Conservation (phyloP, 2,113 vertebrate genomes). For the Sinocyclocheilus grahami region DNA sequence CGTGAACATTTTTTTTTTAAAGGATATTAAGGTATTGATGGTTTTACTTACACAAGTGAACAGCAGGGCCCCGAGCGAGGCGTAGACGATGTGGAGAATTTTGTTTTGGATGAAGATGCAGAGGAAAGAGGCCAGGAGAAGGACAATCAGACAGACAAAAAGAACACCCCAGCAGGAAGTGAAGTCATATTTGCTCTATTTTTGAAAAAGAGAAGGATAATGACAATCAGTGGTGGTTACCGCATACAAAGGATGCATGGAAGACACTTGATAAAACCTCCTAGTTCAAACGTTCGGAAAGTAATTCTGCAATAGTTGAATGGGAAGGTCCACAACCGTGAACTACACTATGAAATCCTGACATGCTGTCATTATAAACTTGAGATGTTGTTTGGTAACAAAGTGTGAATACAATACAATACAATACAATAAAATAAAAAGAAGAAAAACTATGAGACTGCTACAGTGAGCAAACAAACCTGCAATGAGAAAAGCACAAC, state of each 20-base stretch:
- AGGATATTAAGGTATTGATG: neutral
- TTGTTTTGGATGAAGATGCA: constrained; percentile 92
- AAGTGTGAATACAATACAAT: neutral
- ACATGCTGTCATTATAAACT: neutral
- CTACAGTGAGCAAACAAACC: constrained; percentile 71
- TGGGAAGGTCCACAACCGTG: neutral
- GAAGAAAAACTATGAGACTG: neutral
- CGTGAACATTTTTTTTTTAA: too few species aligned
- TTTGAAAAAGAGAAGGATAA: neutral
- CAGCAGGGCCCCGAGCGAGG: constrained; percentile 90
- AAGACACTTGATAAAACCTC: neutral
- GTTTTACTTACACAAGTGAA: constrained; percentile 90
- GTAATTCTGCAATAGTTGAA: neutral
- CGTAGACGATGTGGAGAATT: constrained; percentile 91
- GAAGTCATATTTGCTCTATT: constrained; percentile 94
- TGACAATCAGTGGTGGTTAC: neutral
- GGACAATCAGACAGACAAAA: constrained; percentile 89
- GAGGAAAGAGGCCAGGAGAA: constrained; percentile 87
- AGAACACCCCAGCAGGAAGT: constrained; percentile 92
- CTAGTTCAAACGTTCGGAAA: neutral
- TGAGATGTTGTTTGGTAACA: neutral
- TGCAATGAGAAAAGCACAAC: constrained; percentile 96
- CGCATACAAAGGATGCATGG: neutral
- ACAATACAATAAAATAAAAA: too few species aligned
- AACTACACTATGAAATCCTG: neutral